Percentiles rank a stretch among this genome's conserved stretches.
Evolutionary conservation across 2,797 vertebrate genomes (phyloP).

Genomic region (Tarsius wallacei): DNA sequence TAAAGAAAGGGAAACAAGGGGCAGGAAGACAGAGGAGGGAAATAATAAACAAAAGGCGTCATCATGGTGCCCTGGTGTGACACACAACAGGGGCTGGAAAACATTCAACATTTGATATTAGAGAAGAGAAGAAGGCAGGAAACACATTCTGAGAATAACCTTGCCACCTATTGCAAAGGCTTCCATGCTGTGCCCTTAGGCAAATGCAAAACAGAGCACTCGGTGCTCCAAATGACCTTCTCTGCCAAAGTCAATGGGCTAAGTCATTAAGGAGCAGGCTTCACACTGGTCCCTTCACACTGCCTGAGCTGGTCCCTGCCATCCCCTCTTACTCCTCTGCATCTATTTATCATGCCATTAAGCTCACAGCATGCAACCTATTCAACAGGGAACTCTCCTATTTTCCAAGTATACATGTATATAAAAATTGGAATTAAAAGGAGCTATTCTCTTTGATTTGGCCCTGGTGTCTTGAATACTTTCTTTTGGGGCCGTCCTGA

Average conservation of each 20-base stretch:
- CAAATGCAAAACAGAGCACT: slow-evolving; percentile 33
- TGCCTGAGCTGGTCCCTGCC: not conserved
- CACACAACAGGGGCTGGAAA: not conserved
- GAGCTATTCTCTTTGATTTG: slow-evolving; percentile 42
- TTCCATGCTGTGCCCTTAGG: not conserved
- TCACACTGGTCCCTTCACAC: not conserved
- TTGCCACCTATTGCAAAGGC: not conserved
- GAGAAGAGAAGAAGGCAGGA: not conserved
- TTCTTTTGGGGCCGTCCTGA: slow-evolving; percentile 15
- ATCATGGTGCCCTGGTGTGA: not conserved
- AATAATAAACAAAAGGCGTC: slow-evolving; percentile 38
- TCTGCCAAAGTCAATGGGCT: not conserved
- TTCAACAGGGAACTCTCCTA: not conserved
- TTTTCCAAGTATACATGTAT: not conserved
- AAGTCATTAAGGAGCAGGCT: not conserved
- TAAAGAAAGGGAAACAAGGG: not conserved
- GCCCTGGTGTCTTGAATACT: not conserved
- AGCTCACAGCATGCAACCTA: not conserved
- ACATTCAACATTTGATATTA: not conserved
- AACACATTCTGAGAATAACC: slow-evolving; percentile 14
- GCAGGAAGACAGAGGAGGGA: slow-evolving; percentile 47
- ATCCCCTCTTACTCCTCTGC: not conserved
- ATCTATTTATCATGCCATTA: not conserved
- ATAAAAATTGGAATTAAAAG: slow-evolving; percentile 48
- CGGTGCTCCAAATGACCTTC: not conserved